phyloP scores from a whole-genome alignment of 2,113 vertebrate species.

The Trichomycterus rosablanca region DNA sequence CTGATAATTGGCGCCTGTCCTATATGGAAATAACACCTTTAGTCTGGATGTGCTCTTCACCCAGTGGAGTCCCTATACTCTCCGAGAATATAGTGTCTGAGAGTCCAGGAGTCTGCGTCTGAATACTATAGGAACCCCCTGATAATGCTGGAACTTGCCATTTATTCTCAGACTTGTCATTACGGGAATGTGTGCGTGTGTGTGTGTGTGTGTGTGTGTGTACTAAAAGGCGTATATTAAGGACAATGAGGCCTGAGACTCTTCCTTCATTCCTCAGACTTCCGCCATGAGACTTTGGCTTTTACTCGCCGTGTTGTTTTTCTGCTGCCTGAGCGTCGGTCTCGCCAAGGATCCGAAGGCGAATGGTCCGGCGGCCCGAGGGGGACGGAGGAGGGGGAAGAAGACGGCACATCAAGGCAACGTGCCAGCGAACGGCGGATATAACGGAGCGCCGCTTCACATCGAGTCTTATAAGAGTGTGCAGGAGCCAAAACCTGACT shows the following conservation, averaged over 20 bases:
- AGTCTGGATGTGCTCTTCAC: slow-evolving; percentile 10
- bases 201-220: slow-evolving; percentile 48
- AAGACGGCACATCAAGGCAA: slow-evolving; percentile 20
- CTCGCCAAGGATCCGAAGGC: slow-evolving; percentile 53
- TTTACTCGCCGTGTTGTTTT: slow-evolving; percentile 57
- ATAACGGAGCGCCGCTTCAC: slow-evolving; percentile 56
- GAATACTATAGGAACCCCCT: slow-evolving; percentile 19
- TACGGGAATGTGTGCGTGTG: slow-evolving; percentile 40
- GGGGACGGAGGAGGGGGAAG: slow-evolving; percentile 49
- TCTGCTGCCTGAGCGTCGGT: slow-evolving; percentile 54
- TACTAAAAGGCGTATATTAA: slow-evolving; percentile 59
- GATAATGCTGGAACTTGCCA: slow-evolving; percentile 37
- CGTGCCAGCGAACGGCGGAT: slow-evolving; percentile 49
- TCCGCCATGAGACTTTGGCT: slow-evolving; percentile 68
- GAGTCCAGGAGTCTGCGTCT: slow-evolving; percentile 9
- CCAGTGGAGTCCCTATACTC: slow-evolving; percentile 13
- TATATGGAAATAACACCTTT: slow-evolving; percentile 37
- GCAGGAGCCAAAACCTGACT: slow-evolving; percentile 70
- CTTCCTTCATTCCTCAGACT: slow-evolving; percentile 30
- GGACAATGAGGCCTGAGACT: slow-evolving; percentile 36
- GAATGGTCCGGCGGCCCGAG: slow-evolving; percentile 17
- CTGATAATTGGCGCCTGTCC: slow-evolving; percentile 23
- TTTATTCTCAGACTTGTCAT: slow-evolving; percentile 48
- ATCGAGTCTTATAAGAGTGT: slow-evolving; percentile 67
- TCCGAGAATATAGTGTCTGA: slow-evolving; percentile 26